These are phyloP conservation scores for Drosophila lowei DNA, from an alignment of 1,140 invertebrate species.

Conservation along the genomic window DNA sequence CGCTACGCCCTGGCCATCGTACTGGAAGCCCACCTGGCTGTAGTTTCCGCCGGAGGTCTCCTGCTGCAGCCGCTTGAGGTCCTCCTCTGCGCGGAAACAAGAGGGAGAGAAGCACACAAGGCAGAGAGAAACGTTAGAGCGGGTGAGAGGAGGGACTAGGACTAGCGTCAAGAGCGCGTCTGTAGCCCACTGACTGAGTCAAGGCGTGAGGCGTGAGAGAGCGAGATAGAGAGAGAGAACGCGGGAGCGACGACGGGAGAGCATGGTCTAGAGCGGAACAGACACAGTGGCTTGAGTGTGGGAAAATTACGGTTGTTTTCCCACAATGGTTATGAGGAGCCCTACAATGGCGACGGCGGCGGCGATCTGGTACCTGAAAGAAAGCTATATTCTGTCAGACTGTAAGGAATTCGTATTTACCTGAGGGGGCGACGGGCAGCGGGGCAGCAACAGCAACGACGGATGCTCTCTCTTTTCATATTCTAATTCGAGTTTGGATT, in stretches of 20 bases:
- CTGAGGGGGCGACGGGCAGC: conserved; percentile 38
- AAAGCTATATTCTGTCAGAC: conserved; percentile 50
- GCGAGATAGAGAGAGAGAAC: conserved; percentile 6
- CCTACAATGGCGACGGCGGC: background rate
- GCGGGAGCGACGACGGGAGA: background rate
- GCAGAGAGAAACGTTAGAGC: conserved; percentile 30
- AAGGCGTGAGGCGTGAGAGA: background rate
- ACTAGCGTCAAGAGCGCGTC: background rate
- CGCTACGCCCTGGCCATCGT: conserved; percentile 84
- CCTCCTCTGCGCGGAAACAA: conserved; percentile 89
- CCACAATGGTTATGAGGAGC: too few species aligned
- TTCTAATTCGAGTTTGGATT: background rate
- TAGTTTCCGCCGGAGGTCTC: conserved; percentile 84
- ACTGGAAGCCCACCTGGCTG: conserved; percentile 92
- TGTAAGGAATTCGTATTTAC: conserved; percentile 57
- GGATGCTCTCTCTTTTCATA: too few species aligned
- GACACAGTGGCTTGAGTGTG: background rate
- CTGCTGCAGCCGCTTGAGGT: conserved; percentile 93
- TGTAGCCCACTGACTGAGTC: background rate
- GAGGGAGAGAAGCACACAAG: conserved; percentile 57
- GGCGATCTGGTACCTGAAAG: conserved; percentile 32
- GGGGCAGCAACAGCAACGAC: too few species aligned
- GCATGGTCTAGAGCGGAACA: background rate
- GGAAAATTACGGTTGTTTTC: background rate
- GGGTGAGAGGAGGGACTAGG: conserved; percentile 2